Evolutionary conservation across 2,888 invertebrate genomes (phyloP), one percentile per base, ranked within the genome.

Genomic region (Dynastes hyllus): DNA sequence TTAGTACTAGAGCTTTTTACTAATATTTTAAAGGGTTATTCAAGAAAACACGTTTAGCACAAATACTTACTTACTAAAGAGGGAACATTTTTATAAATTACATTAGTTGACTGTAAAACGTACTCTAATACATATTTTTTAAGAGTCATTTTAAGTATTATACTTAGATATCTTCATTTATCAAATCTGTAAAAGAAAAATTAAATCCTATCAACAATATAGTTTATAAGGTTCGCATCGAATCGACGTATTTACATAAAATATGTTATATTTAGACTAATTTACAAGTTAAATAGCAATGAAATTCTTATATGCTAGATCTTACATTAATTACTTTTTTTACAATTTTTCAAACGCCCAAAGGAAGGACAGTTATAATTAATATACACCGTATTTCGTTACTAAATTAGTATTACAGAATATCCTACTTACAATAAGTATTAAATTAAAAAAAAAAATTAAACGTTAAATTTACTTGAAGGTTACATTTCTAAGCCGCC

Each of bases 401-500:
- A 58, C 22, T 45, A 45, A 45, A 11, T 45, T 8, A 6, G n/a
- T 58, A 27, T 58, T 58, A 22, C 16, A 22, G 22, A 55, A 58
- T 22, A 8, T 58, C 55, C 27, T 58, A 58, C 16, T 63, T 63
- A 55, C 55, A 11, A 11, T 11, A 22, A 40, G n/a, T 2, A 11
- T n/a, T 6, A 40, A 69, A 37, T 40, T 40, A 22, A 27, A 50
- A 40, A 77, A 70, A 27, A 69, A 50, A 50, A n/a, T 45, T 13
- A 73, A 73, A 40, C 45, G 40, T 40, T 29, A 58, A 22, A 58
- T 32, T 73, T n/a, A 16, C 4, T n/a, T 55, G 80, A 82, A 83
- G 82, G 83, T 83, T 83, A 75, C 78, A 75, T 58, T 79, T 53
- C 79, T 80, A 58, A 71, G 65, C 80, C 69, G 70, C 77, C 82